Base-by-base conservation (phyloP, 64 coral and sea anemone species). In the Hydrozoanthus tunicans region DNA sequence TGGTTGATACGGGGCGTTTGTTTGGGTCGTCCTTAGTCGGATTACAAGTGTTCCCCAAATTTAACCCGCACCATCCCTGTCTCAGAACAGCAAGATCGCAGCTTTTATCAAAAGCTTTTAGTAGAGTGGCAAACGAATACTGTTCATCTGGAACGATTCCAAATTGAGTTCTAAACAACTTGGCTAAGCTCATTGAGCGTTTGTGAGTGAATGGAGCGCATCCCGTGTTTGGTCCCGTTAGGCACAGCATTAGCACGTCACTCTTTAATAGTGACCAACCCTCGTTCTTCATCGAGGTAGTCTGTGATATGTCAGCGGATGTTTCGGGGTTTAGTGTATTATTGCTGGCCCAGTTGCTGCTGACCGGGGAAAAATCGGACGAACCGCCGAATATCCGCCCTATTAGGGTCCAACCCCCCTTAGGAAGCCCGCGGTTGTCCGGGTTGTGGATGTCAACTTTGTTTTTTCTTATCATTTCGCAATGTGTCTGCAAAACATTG, bases 51-150 rank as follows among this genome's bases (percentile, higher is more conserved):
- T 96, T 94, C 7, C 89, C 95, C 62, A 96, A 89, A 85, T 96
- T 96, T 0, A 96, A 58, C 14, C 95, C 95, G 25, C 95, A 96
- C 95, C 95, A 96, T 4, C 95, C 95, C 80, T 96, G 95, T 27
- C 95, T 78, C 11, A 96, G 79, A 14, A 92, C 92, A 15, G 95
- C 70, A 56, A 96, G 90, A 81, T 96, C 95, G 27, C 95, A 96
- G 62, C 95, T 96, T 71, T 96, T 96, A 66, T 86, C 95, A 56
- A 96, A 96, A 14, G 92, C 90, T 94, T 96, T 96, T 3, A 96
- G 79, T 43, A 96, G 43, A 14, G 92, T 96, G 0, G 95, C 95
- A 80, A 96, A 96, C 51, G 95, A 89, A 25, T 96, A 96, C 53
- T 96, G 95, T 52, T 96, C 95, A 13, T 88, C 81, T 2, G 95